phyloP scores from a whole-genome alignment of 2,888 invertebrate species.

The Dicroscelio sp. region DNA sequence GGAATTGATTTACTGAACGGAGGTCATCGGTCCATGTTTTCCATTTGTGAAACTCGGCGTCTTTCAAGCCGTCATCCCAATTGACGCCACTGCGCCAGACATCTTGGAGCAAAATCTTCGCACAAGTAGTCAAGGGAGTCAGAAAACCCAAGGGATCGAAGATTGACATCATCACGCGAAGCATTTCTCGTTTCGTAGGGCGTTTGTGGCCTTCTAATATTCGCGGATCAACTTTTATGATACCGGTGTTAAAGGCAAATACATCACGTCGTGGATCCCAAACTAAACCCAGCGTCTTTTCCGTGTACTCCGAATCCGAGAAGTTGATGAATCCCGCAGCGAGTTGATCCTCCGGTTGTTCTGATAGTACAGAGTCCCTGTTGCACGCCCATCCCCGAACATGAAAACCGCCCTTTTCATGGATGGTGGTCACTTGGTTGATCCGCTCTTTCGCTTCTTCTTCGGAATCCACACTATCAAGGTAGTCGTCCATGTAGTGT shows the following conservation, averaged over 20 bases:
- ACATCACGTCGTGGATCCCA: neutral
- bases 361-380: too few relatives aligned
- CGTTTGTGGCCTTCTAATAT: neutral
- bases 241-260: neutral
- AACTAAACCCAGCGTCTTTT: neutral
- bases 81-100: slow-evolving; percentile 81
- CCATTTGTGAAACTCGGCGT: slow-evolving; percentile 70
- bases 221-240: neutral
- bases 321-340: too few relatives aligned
- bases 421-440: neutral
- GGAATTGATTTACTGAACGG: slow-evolving; percentile 59
- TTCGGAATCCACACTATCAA: neutral
- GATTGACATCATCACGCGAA: slow-evolving; percentile 84
- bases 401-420: neutral
- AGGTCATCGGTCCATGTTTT: slow-evolving; percentile 77
- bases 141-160: slow-evolving; percentile 88
- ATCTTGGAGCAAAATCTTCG: slow-evolving; percentile 84
- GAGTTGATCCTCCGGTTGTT: too few relatives aligned
- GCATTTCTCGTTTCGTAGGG: slow-evolving; percentile 76
- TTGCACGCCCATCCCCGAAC: too few relatives aligned
- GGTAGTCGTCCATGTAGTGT: neutral
- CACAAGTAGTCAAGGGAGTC: slow-evolving; percentile 79
- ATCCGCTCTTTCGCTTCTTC: neutral
- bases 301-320: too few relatives aligned
- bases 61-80: slow-evolving; percentile 78